These are phyloP conservation scores for Azorinus chamasolen DNA, from an alignment of 2,888 invertebrate species.

Conservation along the genomic window DNA sequence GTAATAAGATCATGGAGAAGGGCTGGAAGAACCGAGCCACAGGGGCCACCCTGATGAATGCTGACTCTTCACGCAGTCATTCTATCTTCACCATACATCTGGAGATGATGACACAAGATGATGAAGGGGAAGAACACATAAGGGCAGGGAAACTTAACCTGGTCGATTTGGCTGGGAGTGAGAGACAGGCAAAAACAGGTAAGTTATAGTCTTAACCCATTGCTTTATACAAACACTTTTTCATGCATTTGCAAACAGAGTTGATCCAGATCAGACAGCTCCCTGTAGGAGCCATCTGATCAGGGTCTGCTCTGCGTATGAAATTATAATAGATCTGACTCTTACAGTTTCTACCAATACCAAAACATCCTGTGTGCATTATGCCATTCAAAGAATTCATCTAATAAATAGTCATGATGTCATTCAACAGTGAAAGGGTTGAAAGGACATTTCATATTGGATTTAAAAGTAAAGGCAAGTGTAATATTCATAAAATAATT, in stretches of 20 bases:
- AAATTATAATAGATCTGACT: neutral
- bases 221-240: neutral
- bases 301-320: neutral
- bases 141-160: slow-evolving; percentile 93
- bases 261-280: no score
- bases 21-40: slow-evolving; percentile 94
- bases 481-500: no score
- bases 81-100: slow-evolving; percentile 95
- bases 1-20: slow-evolving; percentile 91
- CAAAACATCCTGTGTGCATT: no score
- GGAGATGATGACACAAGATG: slow-evolving; percentile 91
- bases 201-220: slow-evolving; percentile 7
- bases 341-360: no score
- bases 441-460: no score
- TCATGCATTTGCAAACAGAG: no score
- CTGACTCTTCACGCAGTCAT: slow-evolving; percentile 93
- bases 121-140: slow-evolving; percentile 88
- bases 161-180: slow-evolving; percentile 96
- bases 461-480: no score
- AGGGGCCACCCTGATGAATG: slow-evolving; percentile 96
- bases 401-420: no score
- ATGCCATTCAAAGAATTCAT: no score
- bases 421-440: no score
- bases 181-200: slow-evolving; percentile 93
- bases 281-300: no score